Conservation (phyloP, 2,888 invertebrate genomes). For the Neoscelio sp. region DNA sequence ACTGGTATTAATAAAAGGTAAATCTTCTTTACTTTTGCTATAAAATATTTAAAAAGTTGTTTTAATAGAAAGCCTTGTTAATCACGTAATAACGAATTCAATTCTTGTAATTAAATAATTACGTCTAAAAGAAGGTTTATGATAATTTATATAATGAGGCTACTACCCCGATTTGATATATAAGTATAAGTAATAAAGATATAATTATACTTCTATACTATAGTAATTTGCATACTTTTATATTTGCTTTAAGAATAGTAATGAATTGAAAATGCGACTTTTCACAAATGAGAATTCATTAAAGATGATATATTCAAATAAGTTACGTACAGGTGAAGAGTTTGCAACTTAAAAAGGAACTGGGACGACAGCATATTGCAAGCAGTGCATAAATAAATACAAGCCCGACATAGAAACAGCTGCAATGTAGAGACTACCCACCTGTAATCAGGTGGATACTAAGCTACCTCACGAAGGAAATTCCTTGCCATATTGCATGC, state of each 20-base stretch:
- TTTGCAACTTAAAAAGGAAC: slow-evolving; percentile 37
- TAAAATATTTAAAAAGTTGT: no score
- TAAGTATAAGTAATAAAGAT: background rate
- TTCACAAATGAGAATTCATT: slow-evolving; percentile 32
- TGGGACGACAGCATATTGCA: slow-evolving; percentile 48
- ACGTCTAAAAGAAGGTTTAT: background rate
- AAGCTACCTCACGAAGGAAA: slow-evolving; percentile 35
- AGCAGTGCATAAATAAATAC: slow-evolving; percentile 63
- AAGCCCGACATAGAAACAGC: slow-evolving; percentile 50
- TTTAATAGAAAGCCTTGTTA: background rate
- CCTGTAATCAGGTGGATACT: slow-evolving; percentile 60
- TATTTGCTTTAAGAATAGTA: slow-evolving; percentile 7
- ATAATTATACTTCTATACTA: background rate
- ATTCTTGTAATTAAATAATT: background rate
- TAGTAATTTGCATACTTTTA: background rate
- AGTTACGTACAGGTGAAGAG: slow-evolving; percentile 46
- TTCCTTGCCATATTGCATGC: slow-evolving; percentile 41
- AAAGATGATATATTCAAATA: slow-evolving; percentile 45
- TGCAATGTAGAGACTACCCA: slow-evolving; percentile 47
- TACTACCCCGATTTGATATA: background rate
- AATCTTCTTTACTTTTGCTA: no score
- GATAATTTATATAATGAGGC: background rate
- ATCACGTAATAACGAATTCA: background rate
- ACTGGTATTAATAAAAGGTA: no score
- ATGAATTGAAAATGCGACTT: slow-evolving; percentile 13